Base-by-base conservation (phyloP, 2,113 vertebrate species). In the Calonectris borealis region DNA sequence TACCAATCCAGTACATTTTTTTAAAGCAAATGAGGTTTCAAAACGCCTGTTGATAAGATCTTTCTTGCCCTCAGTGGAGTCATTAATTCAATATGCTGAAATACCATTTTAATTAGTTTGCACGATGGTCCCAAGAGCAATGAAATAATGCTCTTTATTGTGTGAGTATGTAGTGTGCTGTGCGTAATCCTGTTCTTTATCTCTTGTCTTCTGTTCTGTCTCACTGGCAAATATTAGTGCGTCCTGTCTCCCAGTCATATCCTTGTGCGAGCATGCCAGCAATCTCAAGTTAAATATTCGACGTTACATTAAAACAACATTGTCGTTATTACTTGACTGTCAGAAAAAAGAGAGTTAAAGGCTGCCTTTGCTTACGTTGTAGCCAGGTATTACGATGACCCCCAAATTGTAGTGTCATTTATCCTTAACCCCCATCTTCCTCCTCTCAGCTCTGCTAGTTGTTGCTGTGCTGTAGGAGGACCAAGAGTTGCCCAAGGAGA, bases 91-190 rank as follows among this genome's bases (percentile, higher is more conserved):
- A 75, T 94, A 88, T 60, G 66, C 91, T 60, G 93, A 92, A 93
- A 92, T 91, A 42, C 71, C 87, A 10, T 89, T 79, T 83, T 96
- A 97, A 97, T 97, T 95, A 96, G 93, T 94, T 83, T 93, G 94
- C 71, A 8, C 34, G 8, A 75, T 4, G 32, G 58, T 88, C 93
- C 93, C 93, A 10, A 80, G 93, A 96, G 97, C 60, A 31, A 69
- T 40, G 96, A 88, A 64, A 95, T 97, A 93, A 96, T 94, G 89
- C 84, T 95, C 60, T 60, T 70, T 42, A 75, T 95, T 96, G 91
- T 95, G 82, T 13, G 82, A 61, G 81, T 48, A 40, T 83, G 79
- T 51, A 15, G 51, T 38, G 65, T 27, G 64, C 83, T 34, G 42
- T 72, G 86, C 11, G 9, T 88, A 95, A 90, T 90, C 82, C 95